A percentile compares a stretch with the other conserved stretches of the same genome.
Evolutionary conservation across 1,140 invertebrate species (phyloP).

Genomic region (Amyelois transitella): DNA sequence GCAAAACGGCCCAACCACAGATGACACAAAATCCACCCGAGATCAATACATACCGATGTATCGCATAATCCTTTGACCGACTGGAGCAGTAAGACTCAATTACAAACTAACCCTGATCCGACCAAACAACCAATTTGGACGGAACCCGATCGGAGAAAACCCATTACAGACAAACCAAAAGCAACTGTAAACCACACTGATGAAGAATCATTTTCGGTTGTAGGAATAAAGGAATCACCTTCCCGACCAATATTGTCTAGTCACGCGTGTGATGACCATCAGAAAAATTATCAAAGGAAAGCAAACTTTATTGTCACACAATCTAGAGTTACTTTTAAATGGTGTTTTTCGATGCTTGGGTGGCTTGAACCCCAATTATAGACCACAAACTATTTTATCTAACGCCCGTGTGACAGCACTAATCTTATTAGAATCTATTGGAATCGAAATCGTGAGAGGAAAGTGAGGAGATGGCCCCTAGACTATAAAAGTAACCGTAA

Average conservation of each 20-base stretch:
- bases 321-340: constrained; percentile 25
- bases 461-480: constrained; percentile 19
- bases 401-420: constrained; percentile 66
- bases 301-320: constrained; percentile 22
- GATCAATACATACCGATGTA: constrained; percentile 57
- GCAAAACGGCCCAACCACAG: constrained; percentile 13
- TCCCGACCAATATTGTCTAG: constrained; percentile 65
- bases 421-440: constrained; percentile 73
- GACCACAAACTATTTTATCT: constrained; percentile 73
- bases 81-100: constrained; percentile 66
- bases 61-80: constrained; percentile 66
- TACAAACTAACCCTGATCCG: constrained; percentile 66
- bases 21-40: constrained; percentile 27
- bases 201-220: constrained; percentile 14
- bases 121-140: constrained; percentile 70
- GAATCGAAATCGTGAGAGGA: constrained; percentile 57
- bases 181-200: constrained; percentile 12
- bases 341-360: constrained; percentile 5
- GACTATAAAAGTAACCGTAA: constrained; percentile 3
- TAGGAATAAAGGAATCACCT: constrained; percentile 28
- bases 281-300: constrained; percentile 16
- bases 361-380: constrained; percentile 65
- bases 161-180: constrained; percentile 16
- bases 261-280: constrained; percentile 70
- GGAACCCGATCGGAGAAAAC: constrained; percentile 61